These are phyloP conservation scores for Pygoscelis adeliae DNA, from an alignment of 2,113 vertebrate genomes.

Conservation along the genomic window DNA sequence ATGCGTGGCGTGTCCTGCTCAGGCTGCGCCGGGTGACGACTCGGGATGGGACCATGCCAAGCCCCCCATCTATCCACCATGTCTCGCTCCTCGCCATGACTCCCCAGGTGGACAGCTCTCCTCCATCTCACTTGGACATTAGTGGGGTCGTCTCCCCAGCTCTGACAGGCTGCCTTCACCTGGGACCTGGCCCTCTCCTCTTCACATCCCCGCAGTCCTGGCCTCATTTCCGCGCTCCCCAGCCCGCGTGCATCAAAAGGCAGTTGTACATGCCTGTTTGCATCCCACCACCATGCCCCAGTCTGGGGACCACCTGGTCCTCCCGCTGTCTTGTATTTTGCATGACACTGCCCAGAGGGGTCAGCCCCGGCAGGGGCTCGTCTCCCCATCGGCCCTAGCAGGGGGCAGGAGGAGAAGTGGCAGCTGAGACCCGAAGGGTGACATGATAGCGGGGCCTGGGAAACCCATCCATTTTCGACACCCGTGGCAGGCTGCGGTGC, in stretches of 20 bases:
- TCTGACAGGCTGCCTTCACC: neutral
- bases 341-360: neutral
- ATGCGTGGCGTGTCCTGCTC: rapidly evolving
- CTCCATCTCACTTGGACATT: rapidly evolving
- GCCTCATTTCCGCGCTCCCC: rapidly evolving
- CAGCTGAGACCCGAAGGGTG: rapidly evolving
- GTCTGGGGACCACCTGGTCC: neutral
- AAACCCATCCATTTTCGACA: rapidly evolving
- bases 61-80: neutral
- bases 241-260: neutral
- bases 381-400: neutral
- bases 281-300: neutral
- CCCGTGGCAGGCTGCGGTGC: rapidly evolving
- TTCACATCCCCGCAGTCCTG: rapidly evolving
- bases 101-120: neutral
- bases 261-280: neutral
- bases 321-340: neutral
- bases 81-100: rapidly evolving
- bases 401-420: neutral
- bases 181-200: neutral
- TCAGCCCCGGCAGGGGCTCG: rapidly evolving
- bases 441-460: rapidly evolving
- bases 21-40: rapidly evolving
- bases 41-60: neutral
- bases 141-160: neutral